phyloP scores from a whole-genome alignment of 2,888 invertebrate species.

The Platycnemis pennipes region DNA sequence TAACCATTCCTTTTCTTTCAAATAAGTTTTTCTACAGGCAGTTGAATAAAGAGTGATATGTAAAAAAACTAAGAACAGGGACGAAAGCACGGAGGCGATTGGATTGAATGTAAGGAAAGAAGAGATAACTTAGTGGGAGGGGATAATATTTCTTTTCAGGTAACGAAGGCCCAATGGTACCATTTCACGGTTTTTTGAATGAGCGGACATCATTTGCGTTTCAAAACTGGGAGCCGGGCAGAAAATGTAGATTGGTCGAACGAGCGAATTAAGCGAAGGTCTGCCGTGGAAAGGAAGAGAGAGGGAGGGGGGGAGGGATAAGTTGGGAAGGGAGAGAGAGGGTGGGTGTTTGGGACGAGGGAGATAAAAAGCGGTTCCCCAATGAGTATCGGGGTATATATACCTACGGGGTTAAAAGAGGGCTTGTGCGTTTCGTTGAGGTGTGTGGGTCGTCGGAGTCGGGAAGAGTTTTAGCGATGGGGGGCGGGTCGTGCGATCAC shows the following conservation, averaged over 20 bases:
- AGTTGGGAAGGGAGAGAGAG: background rate
- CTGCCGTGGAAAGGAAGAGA: background rate
- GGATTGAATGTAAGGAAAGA: background rate
- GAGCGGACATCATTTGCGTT: conserved; percentile 60
- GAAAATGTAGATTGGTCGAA: conserved; percentile 64
- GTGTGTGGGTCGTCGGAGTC: background rate
- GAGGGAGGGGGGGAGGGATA: background rate
- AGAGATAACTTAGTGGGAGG: background rate
- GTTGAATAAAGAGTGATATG: too few species aligned
- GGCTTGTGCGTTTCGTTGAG: background rate
- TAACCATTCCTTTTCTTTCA: too few species aligned
- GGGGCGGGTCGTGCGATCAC: background rate
- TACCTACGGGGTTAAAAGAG: background rate
- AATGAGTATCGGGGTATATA: conserved; percentile 36
- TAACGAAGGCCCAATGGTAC: conserved; percentile 18
- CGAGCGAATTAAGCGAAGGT: conserved; percentile 6
- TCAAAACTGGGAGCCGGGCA: conserved; percentile 51
- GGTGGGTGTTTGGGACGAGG: background rate
- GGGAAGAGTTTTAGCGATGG: background rate
- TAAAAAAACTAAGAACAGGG: background rate
- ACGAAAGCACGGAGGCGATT: background rate
- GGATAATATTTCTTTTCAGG: background rate
- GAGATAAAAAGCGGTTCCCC: conserved; percentile 7
- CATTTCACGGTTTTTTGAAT: conserved; percentile 34
- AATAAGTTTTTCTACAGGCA: too few species aligned